A percentile compares a stretch with the other conserved stretches of the same genome.
phyloP scores from a whole-genome alignment of 2,888 invertebrate genomes.

The Acanthoscelides obtectus region DNA sequence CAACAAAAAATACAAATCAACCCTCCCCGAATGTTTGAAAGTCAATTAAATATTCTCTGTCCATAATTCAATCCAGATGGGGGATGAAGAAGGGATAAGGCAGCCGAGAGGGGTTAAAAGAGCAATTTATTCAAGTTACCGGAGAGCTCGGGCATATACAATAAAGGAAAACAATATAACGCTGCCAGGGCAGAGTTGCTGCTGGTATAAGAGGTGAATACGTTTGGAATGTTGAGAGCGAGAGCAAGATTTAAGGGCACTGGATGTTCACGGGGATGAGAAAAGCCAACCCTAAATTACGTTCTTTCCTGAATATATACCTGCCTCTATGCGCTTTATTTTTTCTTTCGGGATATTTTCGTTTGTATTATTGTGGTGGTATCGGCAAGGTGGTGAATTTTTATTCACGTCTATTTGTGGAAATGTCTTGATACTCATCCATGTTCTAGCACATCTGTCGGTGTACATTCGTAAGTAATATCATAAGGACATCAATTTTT shows the following conservation, averaged over 20 bases:
- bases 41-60: slow-evolving; percentile 24
- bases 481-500: too few relatives aligned
- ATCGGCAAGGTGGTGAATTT: background rate
- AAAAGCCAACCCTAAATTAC: slow-evolving; percentile 28
- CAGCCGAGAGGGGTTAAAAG: background rate
- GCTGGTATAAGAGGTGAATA: slow-evolving; percentile 4
- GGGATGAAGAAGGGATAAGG: background rate
- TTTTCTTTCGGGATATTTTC: background rate
- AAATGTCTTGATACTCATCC: too few relatives aligned
- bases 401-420: background rate
- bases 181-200: slow-evolving; percentile 16
- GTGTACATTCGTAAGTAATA: too few relatives aligned
- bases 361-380: background rate
- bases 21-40: slow-evolving; percentile 8
- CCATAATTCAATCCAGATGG: slow-evolving; percentile 20
- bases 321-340: background rate
- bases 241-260: slow-evolving; percentile 25
- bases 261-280: slow-evolving; percentile 22
- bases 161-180: slow-evolving; percentile 28
- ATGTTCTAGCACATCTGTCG: too few relatives aligned
- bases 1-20: background rate
- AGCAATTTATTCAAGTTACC: slow-evolving; percentile 26
- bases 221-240: slow-evolving; percentile 27
- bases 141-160: slow-evolving; percentile 22
- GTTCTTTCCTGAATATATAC: slow-evolving; percentile 14